Evolutionary conservation across 2,113 vertebrate species (phyloP), one percentile per base, ranked within the genome.

Genomic region (Hippocampus barbouri): DNA sequence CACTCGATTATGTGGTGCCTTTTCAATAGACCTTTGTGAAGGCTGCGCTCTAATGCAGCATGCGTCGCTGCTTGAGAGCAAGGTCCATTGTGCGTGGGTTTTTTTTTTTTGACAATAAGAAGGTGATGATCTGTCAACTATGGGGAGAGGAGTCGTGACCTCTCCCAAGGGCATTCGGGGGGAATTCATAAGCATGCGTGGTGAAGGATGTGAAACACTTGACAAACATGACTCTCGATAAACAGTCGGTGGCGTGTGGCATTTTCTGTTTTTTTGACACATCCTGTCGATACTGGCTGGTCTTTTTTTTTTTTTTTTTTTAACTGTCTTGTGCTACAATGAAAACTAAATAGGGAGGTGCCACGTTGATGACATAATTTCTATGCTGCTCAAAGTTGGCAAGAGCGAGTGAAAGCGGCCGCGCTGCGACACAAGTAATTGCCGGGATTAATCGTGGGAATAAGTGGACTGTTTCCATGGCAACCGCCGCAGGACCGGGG

Each of bases 391-490:
- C 63, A 23, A 23, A 38, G 60, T 82, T 60, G 45, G 40, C 66
- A 54, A 66, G 14, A 69, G 68, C 66, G 69, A 71, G 61, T 63
- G 45, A 72, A 53, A 73, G 66, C 70, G 73, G 68, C 84, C 74
- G 78, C 67, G 71, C 63, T 79, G 75, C 34, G 68, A 71, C 56
- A 59, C 71, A 69, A 82, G 68, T 81, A 81, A 80, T 77, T 73
- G 75, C 79, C 76, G 68, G 68, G 78, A 74, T 60, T 34, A 70
- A 59, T 77, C 54, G 54, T 77, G 74, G 59, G 83, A 78, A 74
- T 69, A 72, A 72, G 73, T 80, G 68, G 67, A 70, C 67, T 23
- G 83, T 90, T 82, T 68, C 89, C 84, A 85, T 85, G 79, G 84
- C 23, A 83, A 88, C 84, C 21, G 77, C 73, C 76, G 30, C 62